A percentile compares a stretch with the other conserved stretches of the same genome.
Evolutionary conservation across 2,888 invertebrate genomes (phyloP).

Genomic region (Caenorhabditis sinica): DNA sequence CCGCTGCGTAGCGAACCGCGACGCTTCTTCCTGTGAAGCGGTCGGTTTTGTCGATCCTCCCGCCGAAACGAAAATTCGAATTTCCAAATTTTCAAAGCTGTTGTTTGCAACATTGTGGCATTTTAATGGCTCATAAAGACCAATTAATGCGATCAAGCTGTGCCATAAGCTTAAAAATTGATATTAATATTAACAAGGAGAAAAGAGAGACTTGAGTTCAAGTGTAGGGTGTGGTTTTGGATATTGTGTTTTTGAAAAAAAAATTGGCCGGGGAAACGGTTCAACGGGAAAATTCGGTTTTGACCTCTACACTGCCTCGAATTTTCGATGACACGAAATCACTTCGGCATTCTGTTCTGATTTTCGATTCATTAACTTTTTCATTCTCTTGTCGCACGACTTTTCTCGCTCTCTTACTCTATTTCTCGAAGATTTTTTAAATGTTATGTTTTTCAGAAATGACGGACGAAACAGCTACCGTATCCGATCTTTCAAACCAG

Average conservation of each 20-base stretch:
- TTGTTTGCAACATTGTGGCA: background rate
- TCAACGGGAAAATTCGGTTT: too few species aligned
- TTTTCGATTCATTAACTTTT: background rate
- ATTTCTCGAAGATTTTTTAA: background rate
- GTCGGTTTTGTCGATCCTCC: conserved; percentile 43
- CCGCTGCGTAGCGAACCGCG: conserved; percentile 51
- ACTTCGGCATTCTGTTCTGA: too few species aligned
- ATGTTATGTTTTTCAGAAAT: conserved; percentile 40
- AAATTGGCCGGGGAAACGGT: too few species aligned
- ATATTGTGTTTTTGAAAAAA: conserved; percentile 27
- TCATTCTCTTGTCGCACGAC: background rate
- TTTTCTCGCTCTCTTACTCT: background rate
- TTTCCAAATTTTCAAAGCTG: conserved; percentile 11
- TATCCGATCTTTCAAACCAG: conserved; percentile 41
- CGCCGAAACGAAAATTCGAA: conserved; percentile 66
- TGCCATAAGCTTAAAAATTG: background rate
- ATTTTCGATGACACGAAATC: too few species aligned
- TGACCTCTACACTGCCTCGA: too few species aligned
- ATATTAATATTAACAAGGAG: too few species aligned
- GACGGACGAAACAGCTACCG: conserved; percentile 53
- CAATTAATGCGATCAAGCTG: background rate
- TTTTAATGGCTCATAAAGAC: background rate
- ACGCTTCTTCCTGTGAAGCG: conserved; percentile 46
- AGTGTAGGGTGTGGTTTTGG: background rate
- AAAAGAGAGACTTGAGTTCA: background rate